Evolutionary conservation across 2,113 vertebrate species (phyloP).

Genomic region (Picathartes gymnocephalus): DNA sequence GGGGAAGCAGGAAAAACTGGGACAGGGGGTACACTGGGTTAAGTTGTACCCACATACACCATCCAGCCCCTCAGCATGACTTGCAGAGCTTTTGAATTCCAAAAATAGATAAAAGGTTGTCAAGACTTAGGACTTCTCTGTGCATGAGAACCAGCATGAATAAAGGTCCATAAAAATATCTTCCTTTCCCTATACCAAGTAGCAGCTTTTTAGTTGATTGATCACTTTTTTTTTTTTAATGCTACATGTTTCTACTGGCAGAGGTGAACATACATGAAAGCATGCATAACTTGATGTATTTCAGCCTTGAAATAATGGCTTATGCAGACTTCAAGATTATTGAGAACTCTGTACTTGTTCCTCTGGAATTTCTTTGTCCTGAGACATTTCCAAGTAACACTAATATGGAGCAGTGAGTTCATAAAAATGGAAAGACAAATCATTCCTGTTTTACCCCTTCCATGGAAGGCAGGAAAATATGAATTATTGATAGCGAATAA

Average conservation of each 20-base stretch:
- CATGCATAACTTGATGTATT: not conserved
- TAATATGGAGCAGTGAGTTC: not conserved
- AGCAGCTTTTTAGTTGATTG: not conserved
- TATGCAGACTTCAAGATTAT: not conserved
- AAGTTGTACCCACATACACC: not conserved
- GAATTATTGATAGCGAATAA: not conserved
- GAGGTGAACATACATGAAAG: not conserved
- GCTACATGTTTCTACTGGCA: not conserved
- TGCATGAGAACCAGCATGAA: not conserved
- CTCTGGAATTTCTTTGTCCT: not conserved
- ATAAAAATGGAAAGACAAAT: not conserved
- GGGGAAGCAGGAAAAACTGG: not conserved
- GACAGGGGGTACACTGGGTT: not conserved
- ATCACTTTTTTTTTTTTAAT: not conserved
- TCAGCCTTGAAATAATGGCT: conserved; percentile 26
- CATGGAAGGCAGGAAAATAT: not conserved
- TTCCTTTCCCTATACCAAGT: not conserved
- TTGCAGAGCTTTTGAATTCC: not conserved
- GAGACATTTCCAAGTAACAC: not conserved
- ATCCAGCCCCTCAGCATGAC: not conserved
- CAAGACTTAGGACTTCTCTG: not conserved
- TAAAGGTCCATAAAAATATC: not conserved
- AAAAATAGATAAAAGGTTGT: not conserved
- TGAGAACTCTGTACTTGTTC: not conserved
- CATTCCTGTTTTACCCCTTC: not conserved